These are phyloP conservation scores for Gorsachius magnificus DNA, from an alignment of 2,797 vertebrate species.

Conservation along the genomic window DNA sequence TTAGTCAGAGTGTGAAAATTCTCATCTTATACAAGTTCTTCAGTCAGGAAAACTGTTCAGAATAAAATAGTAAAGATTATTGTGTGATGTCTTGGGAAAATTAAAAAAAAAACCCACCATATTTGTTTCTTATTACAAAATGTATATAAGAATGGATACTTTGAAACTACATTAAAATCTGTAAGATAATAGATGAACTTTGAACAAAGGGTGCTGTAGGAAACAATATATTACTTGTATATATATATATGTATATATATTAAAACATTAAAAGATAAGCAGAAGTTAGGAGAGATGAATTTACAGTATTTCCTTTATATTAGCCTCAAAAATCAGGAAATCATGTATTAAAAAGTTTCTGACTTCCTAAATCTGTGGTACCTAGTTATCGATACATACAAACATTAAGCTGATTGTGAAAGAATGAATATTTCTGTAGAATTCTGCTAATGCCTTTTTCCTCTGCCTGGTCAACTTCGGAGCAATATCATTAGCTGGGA, in stretches of 20 bases:
- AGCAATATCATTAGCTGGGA: background rate
- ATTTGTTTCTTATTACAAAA: background rate
- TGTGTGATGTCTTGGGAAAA: background rate
- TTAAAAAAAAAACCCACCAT: background rate
- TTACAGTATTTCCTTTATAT: background rate
- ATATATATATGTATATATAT: too few species aligned
- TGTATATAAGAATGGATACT: background rate
- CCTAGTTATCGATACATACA: background rate
- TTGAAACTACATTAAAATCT: background rate
- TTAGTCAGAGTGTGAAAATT: conserved; percentile 1
- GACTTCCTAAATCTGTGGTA: background rate
- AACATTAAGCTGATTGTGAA: background rate
- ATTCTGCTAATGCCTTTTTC: background rate
- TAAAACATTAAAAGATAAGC: background rate
- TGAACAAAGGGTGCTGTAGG: background rate
- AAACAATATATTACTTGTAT: background rate
- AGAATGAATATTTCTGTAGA: background rate
- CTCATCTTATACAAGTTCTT: background rate
- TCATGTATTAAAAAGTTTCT: background rate
- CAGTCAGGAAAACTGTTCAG: background rate
- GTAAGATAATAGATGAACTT: background rate
- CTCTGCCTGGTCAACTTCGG: background rate
- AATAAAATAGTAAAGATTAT: background rate
- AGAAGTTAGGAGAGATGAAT: background rate
- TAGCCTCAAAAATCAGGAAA: background rate